Evolutionary conservation across 2,888 invertebrate genomes (phyloP).

Genomic region (Yponomeuta malinellus): DNA sequence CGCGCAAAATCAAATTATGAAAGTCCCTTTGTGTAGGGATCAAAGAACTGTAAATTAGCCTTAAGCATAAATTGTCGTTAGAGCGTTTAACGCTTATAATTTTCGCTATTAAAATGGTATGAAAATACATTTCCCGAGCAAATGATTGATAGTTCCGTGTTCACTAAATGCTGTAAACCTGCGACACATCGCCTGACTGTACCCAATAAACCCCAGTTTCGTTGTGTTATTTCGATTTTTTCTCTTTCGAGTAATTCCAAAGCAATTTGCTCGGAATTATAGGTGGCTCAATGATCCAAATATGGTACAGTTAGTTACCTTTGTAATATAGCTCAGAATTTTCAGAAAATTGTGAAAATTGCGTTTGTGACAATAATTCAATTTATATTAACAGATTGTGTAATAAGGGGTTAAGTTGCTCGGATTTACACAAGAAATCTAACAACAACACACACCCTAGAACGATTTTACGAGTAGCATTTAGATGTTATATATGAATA

Average conservation of each 20-base stretch:
- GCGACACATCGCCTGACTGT: slow-evolving; percentile 11
- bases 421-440: too few relatives aligned
- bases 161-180: slow-evolving; percentile 8
- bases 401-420: too few relatives aligned
- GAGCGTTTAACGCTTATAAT: background rate
- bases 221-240: slow-evolving; percentile 6
- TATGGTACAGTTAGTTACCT: background rate
- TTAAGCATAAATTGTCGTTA: background rate
- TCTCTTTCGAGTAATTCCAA: slow-evolving; percentile 8
- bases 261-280: slow-evolving; percentile 21
- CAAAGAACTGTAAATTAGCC: background rate
- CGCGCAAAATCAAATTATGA: too few relatives aligned
- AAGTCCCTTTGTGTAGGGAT: too few relatives aligned
- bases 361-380: too few relatives aligned
- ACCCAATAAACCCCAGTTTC: slow-evolving; percentile 10
- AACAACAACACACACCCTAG: too few relatives aligned
- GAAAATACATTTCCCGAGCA: background rate
- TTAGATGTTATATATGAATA: too few relatives aligned
- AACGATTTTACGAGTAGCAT: too few relatives aligned
- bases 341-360: background rate
- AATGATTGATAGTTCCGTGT: slow-evolving; percentile 12
- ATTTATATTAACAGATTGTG: too few relatives aligned
- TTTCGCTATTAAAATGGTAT: background rate
- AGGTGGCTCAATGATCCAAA: slow-evolving; percentile 23
- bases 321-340: background rate